Percentiles rank a stretch among this genome's conserved stretches.
Evolutionary conservation across 64 coral and sea anemone genomes (phyloP).

Genomic region (Porites lutea): DNA sequence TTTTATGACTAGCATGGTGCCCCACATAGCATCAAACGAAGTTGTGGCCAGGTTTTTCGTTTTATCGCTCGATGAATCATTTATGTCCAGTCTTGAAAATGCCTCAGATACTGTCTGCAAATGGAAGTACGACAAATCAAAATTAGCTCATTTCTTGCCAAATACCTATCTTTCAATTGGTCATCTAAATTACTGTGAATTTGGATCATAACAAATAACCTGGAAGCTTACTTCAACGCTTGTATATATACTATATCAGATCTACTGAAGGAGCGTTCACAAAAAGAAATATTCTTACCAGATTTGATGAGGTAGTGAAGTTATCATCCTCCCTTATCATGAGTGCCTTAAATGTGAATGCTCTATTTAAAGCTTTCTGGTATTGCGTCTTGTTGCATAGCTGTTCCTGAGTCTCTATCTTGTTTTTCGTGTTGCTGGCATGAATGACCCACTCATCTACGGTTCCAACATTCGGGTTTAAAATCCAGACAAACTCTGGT

Average conservation of each 20-base stretch:
- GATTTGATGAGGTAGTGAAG: neutral
- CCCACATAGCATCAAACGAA: conserved; percentile 55
- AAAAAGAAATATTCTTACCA: neutral
- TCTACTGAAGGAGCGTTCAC: too few species aligned
- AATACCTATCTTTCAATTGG: neutral
- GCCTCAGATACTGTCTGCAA: too few species aligned
- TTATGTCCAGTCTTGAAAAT: conserved; percentile 2
- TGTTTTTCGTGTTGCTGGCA: neutral
- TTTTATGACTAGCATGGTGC: conserved; percentile 19
- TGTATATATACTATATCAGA: too few species aligned
- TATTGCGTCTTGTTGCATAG: neutral
- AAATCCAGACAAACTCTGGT: conserved; percentile 34
- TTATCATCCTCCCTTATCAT: neutral
- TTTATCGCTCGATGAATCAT: neutral
- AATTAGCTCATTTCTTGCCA: neutral
- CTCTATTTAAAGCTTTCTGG: neutral
- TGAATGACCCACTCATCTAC: neutral
- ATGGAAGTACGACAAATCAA: neutral
- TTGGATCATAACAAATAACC: too few species aligned
- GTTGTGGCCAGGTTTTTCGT: neutral
- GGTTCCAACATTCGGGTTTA: neutral
- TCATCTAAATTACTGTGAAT: too few species aligned
- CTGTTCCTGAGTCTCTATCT: neutral
- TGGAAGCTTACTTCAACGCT: too few species aligned
- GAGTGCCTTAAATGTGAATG: neutral